Evolutionary conservation across 2,888 invertebrate species (phyloP), one percentile per base, ranked within the genome.

Genomic region (Chamaedrilus cognettii): DNA sequence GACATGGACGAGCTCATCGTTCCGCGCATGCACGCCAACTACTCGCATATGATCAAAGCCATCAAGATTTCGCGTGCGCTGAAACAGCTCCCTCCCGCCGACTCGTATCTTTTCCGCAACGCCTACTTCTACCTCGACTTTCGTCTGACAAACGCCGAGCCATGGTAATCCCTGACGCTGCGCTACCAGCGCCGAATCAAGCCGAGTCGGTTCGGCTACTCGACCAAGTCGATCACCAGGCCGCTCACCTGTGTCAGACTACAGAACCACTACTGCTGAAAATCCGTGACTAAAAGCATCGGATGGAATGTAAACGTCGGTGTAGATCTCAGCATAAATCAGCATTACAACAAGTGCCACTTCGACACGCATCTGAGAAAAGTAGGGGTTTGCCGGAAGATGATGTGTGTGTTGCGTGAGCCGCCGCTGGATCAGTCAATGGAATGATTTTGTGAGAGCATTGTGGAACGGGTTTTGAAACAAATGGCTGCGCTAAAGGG

Each of bases 241-340:
- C 62, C 71, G 15, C 42, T 26, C 11, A 59, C 65, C 28, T 71
- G 71, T 58, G n/a, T 61, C 11, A 68, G 68, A 23, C 59, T 71
- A 19, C 71, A 71, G 58, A 71, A 71, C 55, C 71, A 71, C 58
- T 28, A 67, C 28, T 71, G 71, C 34, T 71, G 70, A 70, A n/a
- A n/a, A n/a, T n/a, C n/a, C n/a, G n/a, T n/a, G n/a, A 50, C 32
- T 50, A 32, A 63, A 28, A 32, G 49, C 28, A 51, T 30, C 7
- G 42, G 31, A 4, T 69, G 68, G 68, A 60, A 56, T 50, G 49
- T 67, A 15, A 57, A 67, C 42, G 65, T 70, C 1, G 33, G 49
- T 15, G 19, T 26, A 30, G 28, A 60, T n/a, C 33, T 60, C 3
- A 67, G 62, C 30, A 70, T 59, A 62, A 70, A 67, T 35, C 60